Evolutionary conservation across 2,797 vertebrate genomes (phyloP), one percentile per base, ranked within the genome.

Genomic region (Centroberyx gerrardi): DNA sequence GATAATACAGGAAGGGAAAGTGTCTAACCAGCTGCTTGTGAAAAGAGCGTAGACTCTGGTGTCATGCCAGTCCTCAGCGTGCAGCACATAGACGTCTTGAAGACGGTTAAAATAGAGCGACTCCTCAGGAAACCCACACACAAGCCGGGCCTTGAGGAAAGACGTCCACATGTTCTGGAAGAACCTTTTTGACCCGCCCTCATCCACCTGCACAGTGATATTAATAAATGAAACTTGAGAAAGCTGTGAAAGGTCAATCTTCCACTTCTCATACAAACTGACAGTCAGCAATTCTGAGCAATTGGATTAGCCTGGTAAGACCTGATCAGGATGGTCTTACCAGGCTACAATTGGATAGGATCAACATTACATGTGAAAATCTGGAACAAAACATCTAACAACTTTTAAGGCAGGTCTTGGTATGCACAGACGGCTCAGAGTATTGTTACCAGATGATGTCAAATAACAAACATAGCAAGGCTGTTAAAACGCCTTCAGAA

Each of bases 141-240:
- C 88, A 5, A 96, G 93, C 0, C 94, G 92, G 1, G 96, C 94
- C 82, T 95, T 96, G 2, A 96, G 90, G 64, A 96, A 96, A 0
- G 95, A 92, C 0, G 95, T 95, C 95, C 95, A 96, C 3, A 84
- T 92, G 77, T 95, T 94, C 74, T 95, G 94, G 60, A 95, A 92
- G 28, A 93, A 88, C 49, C 72, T 69, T 73, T 95, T 96, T 0
- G 95, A 87, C 33, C 95, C 94, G 0, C 95, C 96, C 83, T 95
- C 90, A 78, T 96, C 95, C 13, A 89, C 82, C 95, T 96, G 86
- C 13, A 88, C 82, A 74, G 84, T 18, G 3, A 83, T 1, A 72
- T 2, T 2, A 6, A 38, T 2, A 29, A 18, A 65, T 72, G 9
- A 68, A 51, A 18, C 15, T 51, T 6, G 5, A 48, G 44, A 3